Conservation (phyloP, 1,140 invertebrate species). For the Magallana ariakensis region DNA sequence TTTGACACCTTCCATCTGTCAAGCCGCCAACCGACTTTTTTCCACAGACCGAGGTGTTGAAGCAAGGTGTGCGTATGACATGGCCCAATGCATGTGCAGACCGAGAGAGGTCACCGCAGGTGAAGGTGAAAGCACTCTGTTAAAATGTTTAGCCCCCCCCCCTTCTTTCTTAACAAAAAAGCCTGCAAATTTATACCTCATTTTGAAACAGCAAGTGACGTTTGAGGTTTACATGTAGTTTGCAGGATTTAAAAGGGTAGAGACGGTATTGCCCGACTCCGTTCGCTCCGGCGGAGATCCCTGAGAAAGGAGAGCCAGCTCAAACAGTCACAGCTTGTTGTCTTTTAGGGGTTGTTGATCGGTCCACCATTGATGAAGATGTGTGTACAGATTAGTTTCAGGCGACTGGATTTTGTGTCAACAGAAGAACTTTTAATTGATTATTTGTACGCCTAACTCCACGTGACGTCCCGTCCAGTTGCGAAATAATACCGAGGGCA, state of each 20-base stretch:
- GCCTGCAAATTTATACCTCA: background rate
- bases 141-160: background rate
- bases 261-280: background rate
- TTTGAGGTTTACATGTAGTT: no score
- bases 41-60: slow-evolving; percentile 13
- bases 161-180: background rate
- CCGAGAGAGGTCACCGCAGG: background rate
- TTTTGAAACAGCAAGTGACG: background rate
- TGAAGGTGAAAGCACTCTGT: slow-evolving; percentile 4
- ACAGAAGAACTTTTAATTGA: slow-evolving; percentile 17
- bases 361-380: slow-evolving; percentile 15
- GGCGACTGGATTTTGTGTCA: slow-evolving; percentile 16
- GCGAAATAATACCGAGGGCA: background rate
- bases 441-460: slow-evolving; percentile 12
- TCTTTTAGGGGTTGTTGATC: slow-evolving; percentile 21
- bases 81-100: slow-evolving; percentile 20
- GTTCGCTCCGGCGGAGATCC: background rate
- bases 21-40: slow-evolving; percentile 29
- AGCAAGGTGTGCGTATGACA: background rate
- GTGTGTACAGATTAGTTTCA: slow-evolving; percentile 21
- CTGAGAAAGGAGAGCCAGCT: background rate
- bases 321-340: slow-evolving; percentile 16
- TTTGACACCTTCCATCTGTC: slow-evolving; percentile 28
- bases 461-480: slow-evolving; percentile 3
- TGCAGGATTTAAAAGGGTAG: background rate